Evolutionary conservation across 2,113 vertebrate species (phyloP).

Genomic region (Cephalopholis sonnerati): DNA sequence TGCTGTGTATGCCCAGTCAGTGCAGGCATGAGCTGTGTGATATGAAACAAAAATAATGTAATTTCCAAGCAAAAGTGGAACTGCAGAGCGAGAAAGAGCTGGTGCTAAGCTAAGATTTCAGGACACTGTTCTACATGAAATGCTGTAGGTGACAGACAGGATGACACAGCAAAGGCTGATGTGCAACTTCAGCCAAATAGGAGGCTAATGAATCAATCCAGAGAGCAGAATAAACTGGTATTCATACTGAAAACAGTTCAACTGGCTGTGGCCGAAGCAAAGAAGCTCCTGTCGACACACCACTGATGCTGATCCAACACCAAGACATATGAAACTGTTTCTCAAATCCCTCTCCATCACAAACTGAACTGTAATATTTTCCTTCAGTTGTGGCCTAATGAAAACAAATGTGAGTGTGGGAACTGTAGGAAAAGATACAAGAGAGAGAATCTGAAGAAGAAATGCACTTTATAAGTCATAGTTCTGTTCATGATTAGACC

Average conservation of each 20-base stretch:
- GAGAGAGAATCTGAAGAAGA: constrained; percentile 4
- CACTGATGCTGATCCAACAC: constrained; percentile 8
- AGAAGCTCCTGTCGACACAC: constrained; percentile 37
- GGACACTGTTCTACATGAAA: background rate
- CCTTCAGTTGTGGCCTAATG: constrained; percentile 16
- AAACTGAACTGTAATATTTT: constrained; percentile 10
- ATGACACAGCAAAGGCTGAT: background rate
- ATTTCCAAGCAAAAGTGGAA: constrained; percentile 10
- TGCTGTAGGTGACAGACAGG: background rate
- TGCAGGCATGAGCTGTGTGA: constrained; percentile 12
- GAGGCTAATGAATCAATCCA: background rate
- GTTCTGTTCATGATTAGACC: constrained; percentile 42
- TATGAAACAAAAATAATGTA: constrained; percentile 38
- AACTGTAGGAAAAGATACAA: constrained; percentile 12
- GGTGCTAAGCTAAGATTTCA: constrained; percentile 21
- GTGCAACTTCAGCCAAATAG: background rate
- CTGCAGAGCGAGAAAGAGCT: constrained; percentile 2
- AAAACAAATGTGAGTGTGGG: constrained; percentile 45
- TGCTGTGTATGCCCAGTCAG: constrained; percentile 21
- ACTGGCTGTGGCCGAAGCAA: constrained; percentile 18
- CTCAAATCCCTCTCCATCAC: constrained; percentile 27
- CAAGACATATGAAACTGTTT: constrained; percentile 39
- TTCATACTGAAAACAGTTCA: constrained; percentile 31
- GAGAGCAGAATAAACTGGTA: constrained; percentile 34
- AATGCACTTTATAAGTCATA: constrained; percentile 8